Evolutionary conservation across 2,888 invertebrate genomes (phyloP), one percentile per base, ranked within the genome.

Genomic region (Ennomos erosarius): DNA sequence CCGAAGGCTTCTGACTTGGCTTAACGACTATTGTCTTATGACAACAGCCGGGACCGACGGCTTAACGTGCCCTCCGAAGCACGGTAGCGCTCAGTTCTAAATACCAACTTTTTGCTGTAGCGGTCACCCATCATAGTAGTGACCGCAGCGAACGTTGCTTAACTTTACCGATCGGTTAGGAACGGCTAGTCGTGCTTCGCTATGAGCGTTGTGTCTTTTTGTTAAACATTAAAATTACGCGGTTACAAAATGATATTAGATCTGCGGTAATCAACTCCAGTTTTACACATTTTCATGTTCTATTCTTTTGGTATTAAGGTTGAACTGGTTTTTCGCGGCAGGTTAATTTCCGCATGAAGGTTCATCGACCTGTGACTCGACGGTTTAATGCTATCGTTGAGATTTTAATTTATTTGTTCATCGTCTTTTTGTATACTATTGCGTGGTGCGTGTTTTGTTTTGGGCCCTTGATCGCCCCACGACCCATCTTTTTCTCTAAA

Each of bases 321-420:
- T 42, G 33, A 40, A 46, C 1, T 56, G 8, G 3, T 11, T 36
- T 9, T 34, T n/a, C 12, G 33, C 44, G 35, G 44, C 45, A 11
- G 43, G 40, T 53, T 42, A 34, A 39, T 59, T 51, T 54, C 34
- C 54, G 35, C 42, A 9, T 8, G 36, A n/a, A 39, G 45, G 59
- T 59, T 58, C 55, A 16, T 38, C 50, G 59, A 59, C 59, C 59
- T 37, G 35, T 34, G 42, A 16, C 40, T 46, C 40, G 46, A 10
- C 38, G n/a, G 8, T 38, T 43, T 49, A 51, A 10, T 49, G 58
- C 50, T 43, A 51, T 51, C 50, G 12, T 55, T 55, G 43, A 46
- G 59, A 43, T 38, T 59, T 46, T 50, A 55, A 59, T 54, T 51
- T 51, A 51, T 55, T 46, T 49, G 45, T 36, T 45, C 54, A 50